Base-by-base conservation (phyloP, 1,140 invertebrate species). In the Diploscapter pachys region DNA sequence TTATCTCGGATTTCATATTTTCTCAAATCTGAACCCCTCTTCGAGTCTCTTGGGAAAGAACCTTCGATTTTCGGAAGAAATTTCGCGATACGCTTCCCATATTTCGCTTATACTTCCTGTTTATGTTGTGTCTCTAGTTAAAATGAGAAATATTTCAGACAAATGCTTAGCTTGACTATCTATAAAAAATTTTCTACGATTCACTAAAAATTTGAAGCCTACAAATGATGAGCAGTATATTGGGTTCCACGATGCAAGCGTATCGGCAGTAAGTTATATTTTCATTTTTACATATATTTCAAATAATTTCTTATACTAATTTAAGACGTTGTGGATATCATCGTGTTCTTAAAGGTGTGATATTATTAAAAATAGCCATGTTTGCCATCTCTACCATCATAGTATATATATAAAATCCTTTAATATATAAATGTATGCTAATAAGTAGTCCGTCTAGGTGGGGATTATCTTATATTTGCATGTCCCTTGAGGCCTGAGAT, bases 261-360 rank as follows among this genome's bases (percentile, higher is more conserved):
- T 74, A 74, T 69, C 61, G 73, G 57, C 73, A 74, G 73, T 74
- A 49, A 74, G 73, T 73, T 73, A 49, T 66, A n/a, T 73, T 72
- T 50, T n/a, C 51, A 13, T 2, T 2, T 52, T 51, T 59, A 11
- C 9, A 11, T 59, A 13, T 59, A 2, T 59, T 11, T 9, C 57
- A 59, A 13, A 59, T 59, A 11, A 13, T 13, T 59, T 59, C 9
- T 59, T 13, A 59, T 9, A 59, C 13, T 13, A 9, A 59, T 13
- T 11, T 59, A 59, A 59, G 57, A 59, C 2, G 0, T 59, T 2
- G 1, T 59, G 57, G 1, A 59, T 11, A 59, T 11, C 9, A 59
- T 59, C 57, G 31, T 1, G 57, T 1, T 31, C 57, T 0, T 59
- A 59, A 9, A n/a, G 8, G 57, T 59, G n/a, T 9, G n/a, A 59